Percentiles rank a stretch among this genome's conserved stretches.
These are phyloP conservation scores for Halichoeres trimaculatus DNA, from an alignment of 2,113 vertebrate species.

Conservation along the genomic window DNA sequence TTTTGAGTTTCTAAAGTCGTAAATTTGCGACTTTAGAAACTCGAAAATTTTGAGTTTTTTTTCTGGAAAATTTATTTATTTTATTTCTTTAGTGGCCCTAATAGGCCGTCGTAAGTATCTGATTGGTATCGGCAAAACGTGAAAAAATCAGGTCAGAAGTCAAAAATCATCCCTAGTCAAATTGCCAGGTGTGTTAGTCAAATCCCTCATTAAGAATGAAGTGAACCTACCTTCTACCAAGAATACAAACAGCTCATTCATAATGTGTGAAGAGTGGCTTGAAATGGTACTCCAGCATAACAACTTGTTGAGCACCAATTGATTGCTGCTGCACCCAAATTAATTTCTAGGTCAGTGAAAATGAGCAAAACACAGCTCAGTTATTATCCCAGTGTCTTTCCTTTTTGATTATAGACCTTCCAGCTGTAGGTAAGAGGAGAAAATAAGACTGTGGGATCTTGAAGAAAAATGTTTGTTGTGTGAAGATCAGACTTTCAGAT, in stretches of 20 bases:
- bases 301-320: neutral
- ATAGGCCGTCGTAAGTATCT: no score
- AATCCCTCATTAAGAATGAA: neutral
- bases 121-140: no score
- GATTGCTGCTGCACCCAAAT: constrained; percentile 1
- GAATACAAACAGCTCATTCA: neutral
- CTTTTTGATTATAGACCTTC: neutral
- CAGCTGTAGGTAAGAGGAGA: neutral
- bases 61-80: no score
- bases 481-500: neutral
- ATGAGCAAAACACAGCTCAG: neutral
- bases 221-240: no score
- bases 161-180: no score
- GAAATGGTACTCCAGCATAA: neutral
- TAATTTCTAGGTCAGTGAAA: neutral
- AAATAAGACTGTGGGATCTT: neutral
- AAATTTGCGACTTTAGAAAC: no score
- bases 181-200: neutral
- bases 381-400: neutral
- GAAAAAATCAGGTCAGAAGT: no score
- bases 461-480: neutral
- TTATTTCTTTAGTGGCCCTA: no score
- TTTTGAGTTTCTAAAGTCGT: no score
- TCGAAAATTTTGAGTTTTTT: no score
- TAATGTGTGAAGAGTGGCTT: neutral